A percentile compares a stretch with the other conserved stretches of the same genome.
These are phyloP conservation scores for Onychomys torridus DNA, from an alignment of 2,797 vertebrate genomes.

Conservation along the genomic window DNA sequence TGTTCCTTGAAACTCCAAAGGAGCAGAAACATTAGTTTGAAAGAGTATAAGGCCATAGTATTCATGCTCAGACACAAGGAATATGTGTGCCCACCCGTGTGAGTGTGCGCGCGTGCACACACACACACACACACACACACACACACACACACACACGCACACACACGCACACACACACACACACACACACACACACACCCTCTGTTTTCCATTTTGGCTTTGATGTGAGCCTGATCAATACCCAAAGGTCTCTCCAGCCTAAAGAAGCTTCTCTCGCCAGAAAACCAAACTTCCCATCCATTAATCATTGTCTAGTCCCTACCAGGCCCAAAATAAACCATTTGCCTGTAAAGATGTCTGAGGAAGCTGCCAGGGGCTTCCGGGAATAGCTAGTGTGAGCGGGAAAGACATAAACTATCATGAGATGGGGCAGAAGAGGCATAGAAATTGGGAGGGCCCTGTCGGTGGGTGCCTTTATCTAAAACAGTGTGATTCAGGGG, in stretches of 20 bases:
- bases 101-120: background rate
- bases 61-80: background rate
- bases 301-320: conserved; percentile 78
- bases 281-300: conserved; percentile 65
- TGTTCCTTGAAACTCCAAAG: conserved; percentile 46
- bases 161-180: background rate
- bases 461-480: conserved; percentile 74
- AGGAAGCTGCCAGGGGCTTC: conserved; percentile 81
- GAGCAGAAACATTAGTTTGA: background rate
- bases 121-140: background rate
- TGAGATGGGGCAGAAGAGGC: background rate
- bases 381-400: conserved; percentile 60
- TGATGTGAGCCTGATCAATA: conserved; percentile 9
- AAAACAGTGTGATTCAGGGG: conserved; percentile 75
- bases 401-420: conserved; percentile 74
- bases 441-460: conserved; percentile 66
- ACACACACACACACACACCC: background rate
- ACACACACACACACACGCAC: too few relatives aligned
- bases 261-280: conserved; percentile 70
- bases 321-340: conserved; percentile 76
- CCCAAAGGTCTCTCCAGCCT: conserved; percentile 41
- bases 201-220: conserved; percentile 22
- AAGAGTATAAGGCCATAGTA: background rate
- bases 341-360: conserved; percentile 76
- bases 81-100: background rate